These are phyloP conservation scores for Scophthalmus maximus DNA, from an alignment of 2,113 vertebrate genomes.

Conservation along the genomic window DNA sequence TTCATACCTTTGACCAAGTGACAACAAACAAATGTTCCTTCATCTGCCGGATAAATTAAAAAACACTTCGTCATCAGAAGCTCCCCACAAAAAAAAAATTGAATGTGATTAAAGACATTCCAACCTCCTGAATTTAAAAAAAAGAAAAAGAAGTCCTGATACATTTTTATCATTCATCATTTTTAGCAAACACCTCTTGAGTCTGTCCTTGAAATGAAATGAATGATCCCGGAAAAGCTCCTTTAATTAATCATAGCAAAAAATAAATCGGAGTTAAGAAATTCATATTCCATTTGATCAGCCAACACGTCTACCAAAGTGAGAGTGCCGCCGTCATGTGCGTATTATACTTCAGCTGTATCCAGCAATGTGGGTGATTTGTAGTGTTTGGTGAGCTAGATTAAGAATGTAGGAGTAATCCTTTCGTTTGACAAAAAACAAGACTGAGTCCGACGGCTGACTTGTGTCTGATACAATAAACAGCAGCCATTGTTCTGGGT, in stretches of 20 bases:
- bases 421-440: conserved; percentile 66
- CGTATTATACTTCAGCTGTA: conserved; percentile 44
- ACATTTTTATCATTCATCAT: conserved; percentile 49
- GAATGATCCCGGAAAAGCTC: conserved; percentile 52
- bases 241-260: conserved; percentile 66
- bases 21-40: conserved; percentile 2
- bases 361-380: conserved; percentile 62
- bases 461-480: conserved; percentile 60
- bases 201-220: conserved; percentile 66
- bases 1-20: conserved; percentile 18
- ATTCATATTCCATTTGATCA: conserved; percentile 65
- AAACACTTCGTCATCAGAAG: conserved; percentile 14
- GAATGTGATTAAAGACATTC: conserved; percentile 55
- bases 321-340: conserved; percentile 51
- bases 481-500: conserved; percentile 60
- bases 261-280: conserved; percentile 64
- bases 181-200: conserved; percentile 27
- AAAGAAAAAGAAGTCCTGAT: conserved; percentile 9
- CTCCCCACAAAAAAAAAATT: conserved; percentile 23
- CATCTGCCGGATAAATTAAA: conserved; percentile 36
- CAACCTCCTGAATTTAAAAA: neutral
- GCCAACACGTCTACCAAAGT: conserved; percentile 53
- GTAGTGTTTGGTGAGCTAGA: conserved; percentile 67
- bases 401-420: conserved; percentile 71
- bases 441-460: conserved; percentile 56